Evolutionary conservation across 2,797 vertebrate species (phyloP), one percentile per base, ranked within the genome.

Genomic region (Rachycentron canadum): DNA sequence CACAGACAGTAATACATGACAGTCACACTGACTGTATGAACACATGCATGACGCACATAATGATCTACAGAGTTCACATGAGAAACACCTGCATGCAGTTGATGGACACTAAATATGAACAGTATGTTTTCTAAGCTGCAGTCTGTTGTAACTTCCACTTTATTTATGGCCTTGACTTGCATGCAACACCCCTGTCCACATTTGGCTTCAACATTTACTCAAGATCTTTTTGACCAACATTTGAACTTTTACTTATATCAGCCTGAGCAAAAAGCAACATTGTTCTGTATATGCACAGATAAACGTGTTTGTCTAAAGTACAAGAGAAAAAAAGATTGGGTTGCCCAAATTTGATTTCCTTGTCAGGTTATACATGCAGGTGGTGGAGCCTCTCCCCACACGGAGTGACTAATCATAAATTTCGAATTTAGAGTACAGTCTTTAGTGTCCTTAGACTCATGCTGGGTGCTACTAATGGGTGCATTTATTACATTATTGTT

Each of bases 11-110:
- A 6, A 43, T 58, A 50, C 23, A 0, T 3, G 2, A 16, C 41
- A 16, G 4, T 61, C 59, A 2, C 3, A 10, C 58, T 10, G 40
- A 21, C 59, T 47, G 28, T 26, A 21, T 59, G 52, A 34, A 64
- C 43, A 52, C 50, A 65, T 57, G 28, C 69, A 64, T 16, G 21
- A 49, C 11, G 26, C 7, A 7, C n/a, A 45, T 43, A 50, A 72
- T 68, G 21, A 3, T 5, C 10, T 13, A 1, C 25, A 3, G 11
- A 14, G 14, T 19, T 64, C 2, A 13, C 3, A 9, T 55, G 11
- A 41, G 36, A 62, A 64, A 66, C 9, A 21, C 7, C 14, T 34
- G 21, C 10, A 7, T 40, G 55, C 14, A 41, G 30, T 16, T 1
- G 13, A 17, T 60, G 30, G 8, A 8, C 13, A 34, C 9, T 19